phyloP scores from a whole-genome alignment of 2,113 vertebrate genomes.

The Ivindomyrus marchei region DNA sequence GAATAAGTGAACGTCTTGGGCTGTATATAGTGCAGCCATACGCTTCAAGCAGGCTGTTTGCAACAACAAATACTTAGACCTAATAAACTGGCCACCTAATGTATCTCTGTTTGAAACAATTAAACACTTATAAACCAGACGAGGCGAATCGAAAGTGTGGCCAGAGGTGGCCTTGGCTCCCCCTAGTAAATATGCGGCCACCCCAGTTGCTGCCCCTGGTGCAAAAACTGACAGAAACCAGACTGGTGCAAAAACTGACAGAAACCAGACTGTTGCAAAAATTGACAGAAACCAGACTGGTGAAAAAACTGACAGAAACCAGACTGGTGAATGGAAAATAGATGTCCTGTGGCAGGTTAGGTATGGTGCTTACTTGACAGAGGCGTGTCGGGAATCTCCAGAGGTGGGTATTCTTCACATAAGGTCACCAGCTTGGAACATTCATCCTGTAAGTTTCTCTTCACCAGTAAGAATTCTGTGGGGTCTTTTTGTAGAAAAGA shows the following conservation, averaged over 20 bases:
- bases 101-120: neutral
- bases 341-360: neutral
- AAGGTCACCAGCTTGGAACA: neutral
- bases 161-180: neutral
- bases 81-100: neutral
- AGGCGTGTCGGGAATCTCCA: conserved; percentile 48
- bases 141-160: neutral
- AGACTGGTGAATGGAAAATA: neutral
- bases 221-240: neutral
- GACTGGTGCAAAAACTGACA: neutral
- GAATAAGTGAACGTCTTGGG: neutral
- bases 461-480: conserved; percentile 15
- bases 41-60: neutral
- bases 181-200: neutral
- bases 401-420: conserved; percentile 42
- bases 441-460: conserved; percentile 28
- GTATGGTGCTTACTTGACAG: conserved; percentile 50
- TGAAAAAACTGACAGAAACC: neutral
- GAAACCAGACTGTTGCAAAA: neutral
- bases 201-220: neutral
- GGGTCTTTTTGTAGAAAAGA: conserved; percentile 36
- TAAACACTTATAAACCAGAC: neutral
- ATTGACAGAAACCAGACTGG: neutral
- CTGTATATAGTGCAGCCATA: neutral
- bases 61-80: neutral